These are phyloP conservation scores for Leptestheria dahalacensis DNA, from an alignment of 1,140 invertebrate genomes.

Conservation along the genomic window DNA sequence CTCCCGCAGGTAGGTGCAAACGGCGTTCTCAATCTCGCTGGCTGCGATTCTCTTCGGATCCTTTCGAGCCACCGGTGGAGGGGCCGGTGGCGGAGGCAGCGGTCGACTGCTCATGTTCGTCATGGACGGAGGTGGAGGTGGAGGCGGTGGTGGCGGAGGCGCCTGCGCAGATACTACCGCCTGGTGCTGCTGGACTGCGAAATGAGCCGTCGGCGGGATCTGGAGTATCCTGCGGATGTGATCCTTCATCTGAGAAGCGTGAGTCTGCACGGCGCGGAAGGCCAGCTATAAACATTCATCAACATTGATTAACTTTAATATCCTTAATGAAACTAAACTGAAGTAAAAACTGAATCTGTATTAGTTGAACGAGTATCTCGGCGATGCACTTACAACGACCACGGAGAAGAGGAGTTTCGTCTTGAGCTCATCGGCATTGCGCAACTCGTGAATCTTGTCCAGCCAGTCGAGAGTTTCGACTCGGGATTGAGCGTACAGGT, in stretches of 20 bases:
- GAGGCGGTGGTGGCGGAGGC: constrained; percentile 14
- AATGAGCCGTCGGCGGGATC: constrained; percentile 26
- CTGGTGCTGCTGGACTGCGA: constrained; percentile 1
- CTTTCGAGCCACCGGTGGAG: constrained; percentile 7
- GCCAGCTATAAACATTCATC: constrained; percentile 32
- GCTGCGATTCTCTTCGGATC: constrained; percentile 17
- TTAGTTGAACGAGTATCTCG: neutral
- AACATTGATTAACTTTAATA: neutral
- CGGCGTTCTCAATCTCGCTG: constrained; percentile 33
- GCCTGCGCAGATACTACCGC: neutral
- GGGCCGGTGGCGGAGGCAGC: neutral
- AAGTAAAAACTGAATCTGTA: neutral
- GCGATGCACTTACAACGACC: constrained; percentile 61
- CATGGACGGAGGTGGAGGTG: constrained; percentile 16
- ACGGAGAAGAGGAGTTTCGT: constrained; percentile 87
- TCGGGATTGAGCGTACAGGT: constrained; percentile 67
- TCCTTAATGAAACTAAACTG: neutral
- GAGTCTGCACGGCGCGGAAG: constrained; percentile 39
- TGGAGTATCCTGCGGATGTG: constrained; percentile 35
- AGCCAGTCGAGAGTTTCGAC: constrained; percentile 70
- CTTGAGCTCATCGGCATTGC: constrained; percentile 69
- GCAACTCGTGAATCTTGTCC: constrained; percentile 55
- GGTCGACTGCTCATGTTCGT: neutral
- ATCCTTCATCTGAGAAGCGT: constrained; percentile 34
- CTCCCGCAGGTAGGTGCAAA: constrained; percentile 34